Base-by-base conservation (phyloP, 92 coral and sea anemone genomes). In the Phenganax stokvisi region DNA sequence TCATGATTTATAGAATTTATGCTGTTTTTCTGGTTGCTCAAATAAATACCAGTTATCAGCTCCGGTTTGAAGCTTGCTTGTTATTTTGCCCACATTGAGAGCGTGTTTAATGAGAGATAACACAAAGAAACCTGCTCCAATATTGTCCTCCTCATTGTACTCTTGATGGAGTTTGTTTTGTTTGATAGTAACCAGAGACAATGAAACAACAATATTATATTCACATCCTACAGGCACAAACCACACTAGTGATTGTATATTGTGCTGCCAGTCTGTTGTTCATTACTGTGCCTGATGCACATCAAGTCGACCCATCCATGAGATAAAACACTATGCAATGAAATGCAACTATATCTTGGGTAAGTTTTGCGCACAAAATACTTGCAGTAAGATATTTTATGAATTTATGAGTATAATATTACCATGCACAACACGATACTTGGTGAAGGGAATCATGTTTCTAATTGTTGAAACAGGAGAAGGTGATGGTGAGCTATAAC, bases 121-220 rank as follows among this genome's bases (percentile, higher is more conserved):
- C 58, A 76, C 81, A 58, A 76, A 25, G 59, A 20, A 5, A 12
- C 81, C 54, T 76, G 69, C 70, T 31, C 81, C 10, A 58, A 60
- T 59, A 76, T 76, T 76, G 81, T 64, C 52, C 71, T 58, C n/a
- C 53, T 53, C 74, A 79, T 79, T 79, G 83, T 79, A 54, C 30
- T 27, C 74, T 65, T 63, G 63, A 65, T 79, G 59, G 62, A 47
- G 55, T 8, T 30, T 79, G 74, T 79, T 72, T 79, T 79, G 74
- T 79, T 79, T 79, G 83, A 65, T 63, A 17, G 31, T 51, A 79
- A 65, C 63, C 51, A 13, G 52, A 65, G 61, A 79, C 83, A 62
- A 79, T 59, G 62, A 62, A 44, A 62, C 17, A 51, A 79, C 83
- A 79, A 61, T 27, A 52, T 79, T 15, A 54, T 79, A 54, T 3